These are phyloP conservation scores for Itoplectis maculator DNA, from an alignment of 2,888 invertebrate species.

Conservation along the genomic window DNA sequence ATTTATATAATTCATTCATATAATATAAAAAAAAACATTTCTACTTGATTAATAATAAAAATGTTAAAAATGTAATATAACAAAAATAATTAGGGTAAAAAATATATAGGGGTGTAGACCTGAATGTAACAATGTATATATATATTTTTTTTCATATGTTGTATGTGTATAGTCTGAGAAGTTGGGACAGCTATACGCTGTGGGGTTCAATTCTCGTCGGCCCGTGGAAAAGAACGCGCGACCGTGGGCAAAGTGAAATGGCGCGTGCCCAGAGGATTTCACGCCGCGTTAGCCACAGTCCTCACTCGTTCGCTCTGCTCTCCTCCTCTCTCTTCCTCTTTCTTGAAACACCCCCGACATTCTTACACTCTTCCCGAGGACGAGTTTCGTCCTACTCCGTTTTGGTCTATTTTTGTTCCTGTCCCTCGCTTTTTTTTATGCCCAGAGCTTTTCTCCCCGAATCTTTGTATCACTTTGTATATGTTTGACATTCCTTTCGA, in stretches of 20 bases:
- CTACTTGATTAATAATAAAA: too few relatives aligned
- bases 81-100: too few relatives aligned
- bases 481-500: too few relatives aligned
- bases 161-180: slow-evolving; percentile 19
- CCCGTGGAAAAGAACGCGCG: slow-evolving; percentile 64
- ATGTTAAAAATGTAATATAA: too few relatives aligned
- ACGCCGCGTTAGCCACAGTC: slow-evolving; percentile 80
- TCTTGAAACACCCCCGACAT: slow-evolving; percentile 15
- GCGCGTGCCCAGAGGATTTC: slow-evolving; percentile 82
- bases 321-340: slow-evolving; percentile 31
- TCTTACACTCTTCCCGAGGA: slow-evolving; percentile 19
- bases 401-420: slow-evolving; percentile 7
- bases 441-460: too few relatives aligned
- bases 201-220: slow-evolving; percentile 53
- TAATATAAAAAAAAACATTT: too few relatives aligned
- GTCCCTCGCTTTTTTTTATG: slow-evolving; percentile 12
- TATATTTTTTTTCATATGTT: too few relatives aligned
- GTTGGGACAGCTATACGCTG: slow-evolving; percentile 20
- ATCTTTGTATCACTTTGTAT: not conserved
- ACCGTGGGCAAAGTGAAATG: slow-evolving; percentile 81
- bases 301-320: slow-evolving; percentile 38
- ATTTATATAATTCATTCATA: too few relatives aligned
- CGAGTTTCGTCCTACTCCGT: not conserved
- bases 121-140: not conserved
- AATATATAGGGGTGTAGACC: not conserved